Percentiles rank a stretch among this genome's conserved stretches.
Evolutionary conservation across 2,113 vertebrate species (phyloP).

Genomic region (Piaya cayana): DNA sequence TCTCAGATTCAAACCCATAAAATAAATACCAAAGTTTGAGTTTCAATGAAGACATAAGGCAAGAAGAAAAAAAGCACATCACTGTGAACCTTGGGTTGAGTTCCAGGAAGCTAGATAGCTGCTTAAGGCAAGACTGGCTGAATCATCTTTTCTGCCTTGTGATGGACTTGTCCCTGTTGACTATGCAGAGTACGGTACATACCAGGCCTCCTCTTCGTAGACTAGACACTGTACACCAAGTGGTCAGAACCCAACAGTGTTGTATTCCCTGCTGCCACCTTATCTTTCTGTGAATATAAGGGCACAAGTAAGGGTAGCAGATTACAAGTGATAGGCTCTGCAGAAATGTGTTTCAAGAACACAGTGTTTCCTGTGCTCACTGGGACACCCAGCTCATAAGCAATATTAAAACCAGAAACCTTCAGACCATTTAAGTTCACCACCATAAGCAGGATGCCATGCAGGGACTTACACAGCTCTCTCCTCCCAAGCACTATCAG

Average conservation of each 20-base stretch:
- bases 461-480: neutral
- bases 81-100: neutral
- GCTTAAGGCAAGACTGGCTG: neutral
- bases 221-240: conserved; percentile 59
- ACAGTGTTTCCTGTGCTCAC: neutral
- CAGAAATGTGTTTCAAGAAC: conserved; percentile 52
- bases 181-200: neutral
- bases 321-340: conserved; percentile 54
- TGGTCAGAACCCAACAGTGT: conserved; percentile 51
- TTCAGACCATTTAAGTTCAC: neutral
- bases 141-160: neutral
- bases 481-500: neutral
- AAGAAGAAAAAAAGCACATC: neutral
- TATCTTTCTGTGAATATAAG: conserved; percentile 69
- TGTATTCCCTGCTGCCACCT: conserved; percentile 61
- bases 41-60: neutral
- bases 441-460: neutral
- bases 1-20: neutral
- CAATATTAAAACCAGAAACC: neutral
- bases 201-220: neutral
- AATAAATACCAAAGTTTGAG: neutral
- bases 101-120: neutral
- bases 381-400: neutral
- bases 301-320: conserved; percentile 65
- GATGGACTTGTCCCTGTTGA: neutral